These are phyloP conservation scores for Liparis tanakae DNA, from an alignment of 2,797 vertebrate species.

Conservation along the genomic window DNA sequence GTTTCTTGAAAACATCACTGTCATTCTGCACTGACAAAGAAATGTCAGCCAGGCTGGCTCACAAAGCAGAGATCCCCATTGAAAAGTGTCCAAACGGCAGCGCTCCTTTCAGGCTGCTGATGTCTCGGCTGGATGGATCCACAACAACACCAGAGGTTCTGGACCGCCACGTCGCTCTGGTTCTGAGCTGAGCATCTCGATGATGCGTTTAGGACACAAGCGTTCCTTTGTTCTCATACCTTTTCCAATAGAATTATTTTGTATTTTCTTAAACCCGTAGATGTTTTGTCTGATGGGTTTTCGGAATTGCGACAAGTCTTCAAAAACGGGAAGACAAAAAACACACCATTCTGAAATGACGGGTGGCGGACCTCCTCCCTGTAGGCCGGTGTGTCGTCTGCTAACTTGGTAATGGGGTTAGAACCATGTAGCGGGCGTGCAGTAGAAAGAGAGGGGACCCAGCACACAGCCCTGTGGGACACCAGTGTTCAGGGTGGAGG, in stretches of 20 bases:
- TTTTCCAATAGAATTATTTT: background rate
- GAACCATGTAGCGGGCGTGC: background rate
- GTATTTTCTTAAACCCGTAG: background rate
- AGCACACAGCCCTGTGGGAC: background rate
- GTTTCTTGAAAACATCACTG: conserved; percentile 56
- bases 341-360: background rate
- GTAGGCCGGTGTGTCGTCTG: background rate
- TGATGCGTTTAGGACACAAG: background rate
- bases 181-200: background rate
- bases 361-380: background rate
- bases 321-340: background rate
- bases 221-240: background rate
- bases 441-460: background rate
- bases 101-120: conserved; percentile 26
- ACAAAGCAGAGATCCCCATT: background rate
- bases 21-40: conserved; percentile 41
- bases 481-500: background rate
- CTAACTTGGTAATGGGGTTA: background rate
- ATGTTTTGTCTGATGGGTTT: background rate
- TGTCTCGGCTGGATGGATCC: conserved; percentile 37
- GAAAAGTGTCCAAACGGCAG: conserved; percentile 14
- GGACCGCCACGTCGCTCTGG: background rate
- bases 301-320: background rate
- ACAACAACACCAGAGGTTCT: background rate
- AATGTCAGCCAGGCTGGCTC: conserved; percentile 18